Percentiles rank a stretch among this genome's conserved stretches.
These are phyloP conservation scores for Acutogordius australiensis DNA, from an alignment of 2,888 invertebrate species.

Conservation along the genomic window DNA sequence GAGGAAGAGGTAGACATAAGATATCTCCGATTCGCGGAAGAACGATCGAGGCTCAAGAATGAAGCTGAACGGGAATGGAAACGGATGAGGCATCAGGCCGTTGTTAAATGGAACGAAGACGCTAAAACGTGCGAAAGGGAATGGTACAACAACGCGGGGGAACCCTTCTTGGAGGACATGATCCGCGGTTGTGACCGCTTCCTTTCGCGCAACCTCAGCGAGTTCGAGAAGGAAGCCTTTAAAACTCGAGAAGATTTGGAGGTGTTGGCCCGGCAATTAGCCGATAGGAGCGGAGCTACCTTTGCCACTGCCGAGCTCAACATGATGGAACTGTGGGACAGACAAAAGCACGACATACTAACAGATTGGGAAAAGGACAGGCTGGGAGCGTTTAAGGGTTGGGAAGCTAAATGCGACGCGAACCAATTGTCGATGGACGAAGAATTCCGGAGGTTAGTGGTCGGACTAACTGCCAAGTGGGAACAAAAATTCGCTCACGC, in stretches of 20 bases:
- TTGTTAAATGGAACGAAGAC: neutral
- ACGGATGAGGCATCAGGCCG: neutral
- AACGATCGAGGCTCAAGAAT: neutral
- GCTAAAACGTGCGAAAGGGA: neutral
- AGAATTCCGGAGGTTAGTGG: neutral
- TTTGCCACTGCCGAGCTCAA: neutral
- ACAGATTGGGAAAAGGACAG: neutral
- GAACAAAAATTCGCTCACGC: neutral
- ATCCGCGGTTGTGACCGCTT: neutral
- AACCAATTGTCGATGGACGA: neutral
- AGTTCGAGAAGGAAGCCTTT: neutral
- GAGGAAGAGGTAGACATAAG: neutral
- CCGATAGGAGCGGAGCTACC: neutral
- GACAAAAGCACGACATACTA: neutral
- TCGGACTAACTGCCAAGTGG: neutral
- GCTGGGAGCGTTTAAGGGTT: neutral
- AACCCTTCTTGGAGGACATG: neutral
- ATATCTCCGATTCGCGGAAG: neutral
- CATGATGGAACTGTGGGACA: conserved; percentile 6
- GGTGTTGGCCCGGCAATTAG: neutral
- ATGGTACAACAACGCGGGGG: neutral
- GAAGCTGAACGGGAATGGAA: conserved; percentile 9
- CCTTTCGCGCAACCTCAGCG: neutral
- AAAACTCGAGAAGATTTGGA: neutral
- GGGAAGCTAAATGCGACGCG: neutral